Evolutionary conservation across 2,888 invertebrate genomes (phyloP).

Genomic region (Hydropsyche betteni): DNA sequence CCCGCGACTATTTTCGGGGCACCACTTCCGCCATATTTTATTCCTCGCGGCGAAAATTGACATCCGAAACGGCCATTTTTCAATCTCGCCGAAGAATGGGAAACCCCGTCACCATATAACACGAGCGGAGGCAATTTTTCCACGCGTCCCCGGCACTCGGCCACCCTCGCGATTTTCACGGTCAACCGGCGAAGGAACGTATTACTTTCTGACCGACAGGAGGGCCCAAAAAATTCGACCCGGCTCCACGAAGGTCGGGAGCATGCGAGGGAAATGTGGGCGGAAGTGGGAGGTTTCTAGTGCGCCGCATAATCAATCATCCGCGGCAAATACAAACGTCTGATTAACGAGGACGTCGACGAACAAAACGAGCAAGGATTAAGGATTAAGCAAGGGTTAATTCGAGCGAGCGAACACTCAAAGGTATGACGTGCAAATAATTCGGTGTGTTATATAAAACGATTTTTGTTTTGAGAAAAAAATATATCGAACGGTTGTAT

Average conservation of each 20-base stretch:
- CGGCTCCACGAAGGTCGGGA: no score
- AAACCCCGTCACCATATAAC: not conserved
- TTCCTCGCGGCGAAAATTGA: no score
- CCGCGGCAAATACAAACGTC: constrained; percentile 10
- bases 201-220: constrained; percentile 1
- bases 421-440: no score
- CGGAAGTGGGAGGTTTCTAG: not conserved
- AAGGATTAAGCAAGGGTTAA: constrained; percentile 13
- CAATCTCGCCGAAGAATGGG: no score
- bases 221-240: no score
- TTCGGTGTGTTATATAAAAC: no score
- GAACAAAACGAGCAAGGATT: constrained; percentile 25
- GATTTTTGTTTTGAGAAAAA: no score
- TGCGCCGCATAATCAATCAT: constrained; percentile 13
- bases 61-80: no score
- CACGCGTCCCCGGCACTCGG: not conserved
- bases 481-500: no score
- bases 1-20: no score
- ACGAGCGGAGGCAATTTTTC: constrained; percentile 3
- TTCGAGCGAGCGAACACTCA: not conserved
- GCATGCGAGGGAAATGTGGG: not conserved
- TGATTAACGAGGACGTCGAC: constrained; percentile 19
- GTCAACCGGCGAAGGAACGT: constrained; percentile 7
- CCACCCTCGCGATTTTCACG: constrained; percentile 8
- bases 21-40: no score